Evolutionary conservation across 2,113 vertebrate genomes (phyloP).

Genomic region (Daboia siamensis): DNA sequence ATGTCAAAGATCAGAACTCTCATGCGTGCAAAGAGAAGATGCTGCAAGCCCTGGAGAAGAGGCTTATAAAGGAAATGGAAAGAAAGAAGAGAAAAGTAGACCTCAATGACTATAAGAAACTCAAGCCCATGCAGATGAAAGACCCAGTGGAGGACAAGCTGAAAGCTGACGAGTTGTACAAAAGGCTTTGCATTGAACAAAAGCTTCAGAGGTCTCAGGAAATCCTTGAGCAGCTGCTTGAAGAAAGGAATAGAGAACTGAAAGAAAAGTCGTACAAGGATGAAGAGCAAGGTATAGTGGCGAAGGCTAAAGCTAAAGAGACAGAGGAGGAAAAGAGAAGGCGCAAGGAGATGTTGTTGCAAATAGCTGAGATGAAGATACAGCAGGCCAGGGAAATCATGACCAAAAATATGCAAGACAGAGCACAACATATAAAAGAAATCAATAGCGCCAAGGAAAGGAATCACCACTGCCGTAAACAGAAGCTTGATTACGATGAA

Average conservation of each 20-base stretch:
- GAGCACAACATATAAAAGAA: slow-evolving; percentile 23
- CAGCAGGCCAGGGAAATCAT: slow-evolving; percentile 39
- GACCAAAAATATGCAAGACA: slow-evolving; percentile 19
- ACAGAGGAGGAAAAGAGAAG: slow-evolving; percentile 29
- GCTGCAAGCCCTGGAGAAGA: slow-evolving; percentile 23
- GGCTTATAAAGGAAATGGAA: slow-evolving; percentile 31
- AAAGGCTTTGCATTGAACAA: slow-evolving; percentile 30
- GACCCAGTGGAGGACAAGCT: slow-evolving; percentile 18
- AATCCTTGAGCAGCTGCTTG: slow-evolving; percentile 36
- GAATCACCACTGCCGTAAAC: slow-evolving; percentile 4
- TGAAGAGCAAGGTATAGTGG: slow-evolving; percentile 7
- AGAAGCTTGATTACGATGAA: slow-evolving; percentile 23
- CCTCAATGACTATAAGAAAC: slow-evolving; percentile 7
- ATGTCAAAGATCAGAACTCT: background rate
- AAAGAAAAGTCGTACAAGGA: slow-evolving; percentile 34
- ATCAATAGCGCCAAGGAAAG: slow-evolving; percentile 28
- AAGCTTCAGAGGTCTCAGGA: slow-evolving; percentile 45
- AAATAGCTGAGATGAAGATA: slow-evolving; percentile 40
- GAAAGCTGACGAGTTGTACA: slow-evolving; percentile 38
- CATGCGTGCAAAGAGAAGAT: slow-evolving; percentile 6
- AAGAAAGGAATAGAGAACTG: slow-evolving; percentile 34
- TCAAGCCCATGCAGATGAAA: slow-evolving; percentile 6
- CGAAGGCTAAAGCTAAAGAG: slow-evolving; percentile 22
- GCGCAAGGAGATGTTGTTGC: slow-evolving; percentile 19
- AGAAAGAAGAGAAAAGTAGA: slow-evolving; percentile 16